phyloP scores from a whole-genome alignment of 2,113 vertebrate genomes.

The Indri indri region DNA sequence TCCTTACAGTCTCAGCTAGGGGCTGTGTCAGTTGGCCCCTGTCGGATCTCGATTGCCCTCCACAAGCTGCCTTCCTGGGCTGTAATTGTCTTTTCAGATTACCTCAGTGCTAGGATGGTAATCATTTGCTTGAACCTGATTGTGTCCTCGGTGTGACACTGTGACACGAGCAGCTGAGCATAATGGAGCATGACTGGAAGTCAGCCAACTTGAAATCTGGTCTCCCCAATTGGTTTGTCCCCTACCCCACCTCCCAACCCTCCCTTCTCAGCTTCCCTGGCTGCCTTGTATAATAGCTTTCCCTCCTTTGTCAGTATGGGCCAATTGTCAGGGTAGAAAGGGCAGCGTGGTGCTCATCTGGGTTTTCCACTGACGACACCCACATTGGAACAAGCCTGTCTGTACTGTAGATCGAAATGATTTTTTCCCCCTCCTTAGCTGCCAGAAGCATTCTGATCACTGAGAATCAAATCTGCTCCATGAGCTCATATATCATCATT shows the following conservation, averaged over 20 bases:
- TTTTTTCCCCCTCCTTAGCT: conserved; percentile 52
- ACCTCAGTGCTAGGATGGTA: not conserved
- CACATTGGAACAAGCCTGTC: conserved; percentile 6
- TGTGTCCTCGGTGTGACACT: conserved; percentile 18
- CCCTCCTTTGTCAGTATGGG: not conserved
- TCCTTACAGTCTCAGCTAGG: conserved; percentile 1
- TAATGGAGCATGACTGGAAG: not conserved
- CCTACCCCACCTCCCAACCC: not conserved
- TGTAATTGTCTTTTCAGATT: conserved; percentile 62
- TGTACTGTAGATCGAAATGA: conserved; percentile 52
- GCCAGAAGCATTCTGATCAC: conserved; percentile 50
- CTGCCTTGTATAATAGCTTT: not conserved
- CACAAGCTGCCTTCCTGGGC: not conserved
- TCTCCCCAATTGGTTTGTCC: not conserved
- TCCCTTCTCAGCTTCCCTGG: not conserved
- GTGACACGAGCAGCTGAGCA: not conserved
- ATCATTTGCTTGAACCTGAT: conserved; percentile 55
- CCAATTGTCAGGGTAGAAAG: not conserved
- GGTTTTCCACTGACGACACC: conserved; percentile 16
- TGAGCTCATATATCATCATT: conserved; percentile 67
- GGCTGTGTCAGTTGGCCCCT: not conserved
- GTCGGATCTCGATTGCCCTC: not conserved
- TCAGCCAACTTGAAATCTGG: not conserved
- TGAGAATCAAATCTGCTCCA: conserved; percentile 55
- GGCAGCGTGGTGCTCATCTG: not conserved